Conservation (phyloP, 2,797 vertebrate species). For the Ctenochaetus hawaiiensis region DNA sequence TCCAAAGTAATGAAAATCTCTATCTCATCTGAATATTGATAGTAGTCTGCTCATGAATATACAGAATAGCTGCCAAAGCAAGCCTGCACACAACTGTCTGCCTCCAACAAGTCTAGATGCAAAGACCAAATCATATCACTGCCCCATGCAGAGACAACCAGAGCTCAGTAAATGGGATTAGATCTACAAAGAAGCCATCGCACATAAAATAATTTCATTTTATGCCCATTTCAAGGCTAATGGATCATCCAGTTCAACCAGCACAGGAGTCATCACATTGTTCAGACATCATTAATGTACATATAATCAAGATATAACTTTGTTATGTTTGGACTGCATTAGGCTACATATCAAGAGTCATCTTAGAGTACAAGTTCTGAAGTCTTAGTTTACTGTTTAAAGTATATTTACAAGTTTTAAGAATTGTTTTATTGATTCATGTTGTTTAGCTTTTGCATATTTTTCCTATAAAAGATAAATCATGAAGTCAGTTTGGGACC, state of each 20-base stretch:
- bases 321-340: background rate
- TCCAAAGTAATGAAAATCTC: slow-evolving; percentile 5
- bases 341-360: background rate
- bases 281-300: slow-evolving; percentile 28
- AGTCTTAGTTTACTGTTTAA: background rate
- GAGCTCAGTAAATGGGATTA: slow-evolving; percentile 71
- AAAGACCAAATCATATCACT: slow-evolving; percentile 53
- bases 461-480: background rate
- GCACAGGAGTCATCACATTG: slow-evolving; percentile 6
- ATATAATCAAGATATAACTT: slow-evolving; percentile 14
- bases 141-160: slow-evolving; percentile 48
- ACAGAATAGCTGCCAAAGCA: slow-evolving; percentile 9
- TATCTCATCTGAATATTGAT: slow-evolving; percentile 22
- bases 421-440: background rate
- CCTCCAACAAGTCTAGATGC: slow-evolving; percentile 32
- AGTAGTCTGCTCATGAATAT: slow-evolving; percentile 18
- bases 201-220: slow-evolving; percentile 70
- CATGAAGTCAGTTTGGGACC: background rate
- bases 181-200: slow-evolving; percentile 51
- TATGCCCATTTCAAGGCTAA: slow-evolving; percentile 59
- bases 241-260: slow-evolving; percentile 52
- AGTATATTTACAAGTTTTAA: background rate
- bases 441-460: background rate
- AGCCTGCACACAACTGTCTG: slow-evolving; percentile 18
- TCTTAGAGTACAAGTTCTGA: background rate